Conservation (phyloP, 2,113 vertebrate species). For the Coracopsis vasa region DNA sequence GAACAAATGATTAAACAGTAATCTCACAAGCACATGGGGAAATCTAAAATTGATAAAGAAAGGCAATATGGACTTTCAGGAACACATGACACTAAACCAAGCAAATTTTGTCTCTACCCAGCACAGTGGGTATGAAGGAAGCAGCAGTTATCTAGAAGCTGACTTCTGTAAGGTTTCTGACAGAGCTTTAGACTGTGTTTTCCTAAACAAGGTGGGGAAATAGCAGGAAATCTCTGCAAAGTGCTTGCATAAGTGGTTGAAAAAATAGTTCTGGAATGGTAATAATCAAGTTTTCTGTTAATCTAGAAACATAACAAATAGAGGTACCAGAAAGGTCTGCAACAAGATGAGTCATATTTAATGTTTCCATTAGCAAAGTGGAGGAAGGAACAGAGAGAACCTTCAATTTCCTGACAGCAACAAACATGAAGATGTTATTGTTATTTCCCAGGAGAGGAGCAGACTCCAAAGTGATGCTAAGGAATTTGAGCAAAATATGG, state of each 20-base stretch:
- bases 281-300: neutral
- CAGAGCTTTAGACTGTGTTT: neutral
- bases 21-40: neutral
- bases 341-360: slow-evolving; percentile 15
- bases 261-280: neutral
- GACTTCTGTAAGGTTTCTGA: neutral
- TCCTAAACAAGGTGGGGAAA: neutral
- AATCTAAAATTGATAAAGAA: neutral
- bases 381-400: slow-evolving; percentile 1
- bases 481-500: neutral
- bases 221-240: neutral
- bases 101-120: neutral
- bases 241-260: neutral
- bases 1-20: neutral
- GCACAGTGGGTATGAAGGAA: neutral
- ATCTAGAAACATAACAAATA: neutral
- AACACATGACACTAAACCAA: neutral
- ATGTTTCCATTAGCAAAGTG: slow-evolving; percentile 18
- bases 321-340: neutral
- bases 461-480: neutral
- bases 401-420: neutral
- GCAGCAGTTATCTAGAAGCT: neutral
- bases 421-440: neutral
- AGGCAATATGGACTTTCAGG: neutral
- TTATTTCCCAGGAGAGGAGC: neutral